Conservation (phyloP, 2,797 vertebrate genomes). For the Lepilemur ruficaudatus region DNA sequence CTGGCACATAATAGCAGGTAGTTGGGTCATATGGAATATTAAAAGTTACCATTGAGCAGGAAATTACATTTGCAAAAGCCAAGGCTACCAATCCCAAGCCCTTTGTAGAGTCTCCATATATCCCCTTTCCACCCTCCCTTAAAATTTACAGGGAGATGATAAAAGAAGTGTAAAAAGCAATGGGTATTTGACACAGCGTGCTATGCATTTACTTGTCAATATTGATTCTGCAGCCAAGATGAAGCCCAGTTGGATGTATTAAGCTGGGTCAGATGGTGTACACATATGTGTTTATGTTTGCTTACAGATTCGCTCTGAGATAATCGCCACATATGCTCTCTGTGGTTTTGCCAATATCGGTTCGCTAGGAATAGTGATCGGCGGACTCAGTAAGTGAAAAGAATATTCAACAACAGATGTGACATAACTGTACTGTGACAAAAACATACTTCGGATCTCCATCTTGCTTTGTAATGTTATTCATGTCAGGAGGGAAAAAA, state of each 20-base stretch:
- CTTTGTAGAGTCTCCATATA: not conserved
- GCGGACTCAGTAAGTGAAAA: constrained; percentile 88
- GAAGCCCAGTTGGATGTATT: not conserved
- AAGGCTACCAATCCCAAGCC: not conserved
- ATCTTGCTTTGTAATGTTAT: not conserved
- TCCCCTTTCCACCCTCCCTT: not conserved
- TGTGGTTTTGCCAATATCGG: constrained; percentile 93
- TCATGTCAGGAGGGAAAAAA: not conserved
- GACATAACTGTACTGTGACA: not conserved
- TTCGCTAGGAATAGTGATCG: constrained; percentile 89
- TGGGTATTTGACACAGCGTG: not conserved
- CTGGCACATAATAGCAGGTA: not conserved
- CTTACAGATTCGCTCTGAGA: constrained; percentile 91
- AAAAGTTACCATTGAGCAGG: not conserved
- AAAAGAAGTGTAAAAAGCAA: not conserved
- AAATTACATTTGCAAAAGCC: not conserved
- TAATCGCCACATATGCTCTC: constrained; percentile 91
- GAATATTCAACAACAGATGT: not conserved
- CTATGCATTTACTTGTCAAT: not conserved
- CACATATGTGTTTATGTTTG: constrained; percentile 46
- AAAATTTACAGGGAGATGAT: not conserved
- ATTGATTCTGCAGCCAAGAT: not conserved
- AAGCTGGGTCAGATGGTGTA: not conserved
- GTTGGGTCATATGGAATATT: not conserved
- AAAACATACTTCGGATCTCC: not conserved